These are phyloP conservation scores for Scrobipalpa atriplicella DNA, from an alignment of 2,888 invertebrate genomes.

Conservation along the genomic window DNA sequence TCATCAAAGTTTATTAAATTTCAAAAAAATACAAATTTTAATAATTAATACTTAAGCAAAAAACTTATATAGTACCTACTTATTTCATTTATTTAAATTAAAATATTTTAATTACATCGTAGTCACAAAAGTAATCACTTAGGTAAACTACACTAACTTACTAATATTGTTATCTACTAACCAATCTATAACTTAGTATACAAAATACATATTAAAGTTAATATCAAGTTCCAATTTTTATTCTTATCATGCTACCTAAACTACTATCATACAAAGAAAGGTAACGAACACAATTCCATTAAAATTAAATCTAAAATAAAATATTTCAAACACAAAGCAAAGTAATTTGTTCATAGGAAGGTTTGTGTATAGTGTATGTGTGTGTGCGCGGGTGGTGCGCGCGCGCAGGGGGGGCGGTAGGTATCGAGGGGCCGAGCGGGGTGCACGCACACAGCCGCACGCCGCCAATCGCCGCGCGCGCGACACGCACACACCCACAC, in stretches of 20 bases:
- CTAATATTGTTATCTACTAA: no score
- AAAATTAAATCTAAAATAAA: slow-evolving; percentile 10
- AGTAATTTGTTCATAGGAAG: slow-evolving; percentile 11
- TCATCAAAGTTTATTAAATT: no score
- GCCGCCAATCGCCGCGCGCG: slow-evolving; percentile 68
- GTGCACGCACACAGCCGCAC: slow-evolving; percentile 57
- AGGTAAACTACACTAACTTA: no score
- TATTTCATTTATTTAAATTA: no score
- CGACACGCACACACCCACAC: slow-evolving; percentile 56
- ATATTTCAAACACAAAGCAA: slow-evolving; percentile 18
- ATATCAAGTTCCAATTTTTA: neutral
- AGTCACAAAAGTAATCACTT: no score
- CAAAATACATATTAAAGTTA: neutral
- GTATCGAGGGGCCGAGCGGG: slow-evolving; percentile 69
- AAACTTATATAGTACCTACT: neutral
- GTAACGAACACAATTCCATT: slow-evolving; percentile 10
- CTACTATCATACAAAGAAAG: slow-evolving; percentile 1
- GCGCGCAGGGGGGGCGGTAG: slow-evolving; percentile 54
- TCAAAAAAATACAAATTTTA: neutral
- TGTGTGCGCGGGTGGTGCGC: slow-evolving; percentile 40
- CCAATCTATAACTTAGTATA: no score
- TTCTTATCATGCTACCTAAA: neutral
- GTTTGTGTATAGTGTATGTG: slow-evolving; percentile 35
- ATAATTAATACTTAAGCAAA: neutral
- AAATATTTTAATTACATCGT: no score